Conservation (phyloP, 1,140 invertebrate species). For the Tyrophagus putrescentiae region DNA sequence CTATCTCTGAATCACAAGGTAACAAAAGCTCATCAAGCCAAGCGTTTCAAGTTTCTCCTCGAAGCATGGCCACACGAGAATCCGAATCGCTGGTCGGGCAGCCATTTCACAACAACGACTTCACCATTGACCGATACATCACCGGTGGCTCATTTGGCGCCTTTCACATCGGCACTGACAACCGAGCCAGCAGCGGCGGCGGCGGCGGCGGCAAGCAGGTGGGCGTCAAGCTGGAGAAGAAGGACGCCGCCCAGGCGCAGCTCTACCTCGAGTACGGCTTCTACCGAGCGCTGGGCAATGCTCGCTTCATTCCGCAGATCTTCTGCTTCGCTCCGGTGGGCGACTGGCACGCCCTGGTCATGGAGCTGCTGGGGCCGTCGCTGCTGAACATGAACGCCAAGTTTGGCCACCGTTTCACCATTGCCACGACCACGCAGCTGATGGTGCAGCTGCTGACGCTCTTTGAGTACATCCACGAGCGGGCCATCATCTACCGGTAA, state of each 20-base stretch:
- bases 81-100: neutral
- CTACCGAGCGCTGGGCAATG: neutral
- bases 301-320: neutral
- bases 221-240: constrained; percentile 3
- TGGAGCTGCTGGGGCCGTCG: neutral
- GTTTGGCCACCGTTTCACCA: neutral
- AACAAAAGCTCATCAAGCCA: no score
- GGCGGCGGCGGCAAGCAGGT: neutral
- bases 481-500: neutral
- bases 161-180: constrained; percentile 3
- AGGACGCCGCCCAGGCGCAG: neutral
- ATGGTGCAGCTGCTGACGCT: constrained; percentile 21
- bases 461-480: constrained; percentile 13
- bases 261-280: neutral
- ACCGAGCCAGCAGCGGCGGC: neutral
- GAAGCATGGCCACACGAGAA: no score
- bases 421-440: constrained; percentile 20
- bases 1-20: no score
- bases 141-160: constrained; percentile 12
- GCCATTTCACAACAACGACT: neutral
- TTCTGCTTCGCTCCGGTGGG: neutral
- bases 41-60: no score
- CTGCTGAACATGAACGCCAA: neutral
- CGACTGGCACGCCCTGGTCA: neutral
- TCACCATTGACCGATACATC: neutral